These are phyloP conservation scores for Thunnus maccoyii DNA, from an alignment of 2,113 vertebrate species.

Conservation along the genomic window DNA sequence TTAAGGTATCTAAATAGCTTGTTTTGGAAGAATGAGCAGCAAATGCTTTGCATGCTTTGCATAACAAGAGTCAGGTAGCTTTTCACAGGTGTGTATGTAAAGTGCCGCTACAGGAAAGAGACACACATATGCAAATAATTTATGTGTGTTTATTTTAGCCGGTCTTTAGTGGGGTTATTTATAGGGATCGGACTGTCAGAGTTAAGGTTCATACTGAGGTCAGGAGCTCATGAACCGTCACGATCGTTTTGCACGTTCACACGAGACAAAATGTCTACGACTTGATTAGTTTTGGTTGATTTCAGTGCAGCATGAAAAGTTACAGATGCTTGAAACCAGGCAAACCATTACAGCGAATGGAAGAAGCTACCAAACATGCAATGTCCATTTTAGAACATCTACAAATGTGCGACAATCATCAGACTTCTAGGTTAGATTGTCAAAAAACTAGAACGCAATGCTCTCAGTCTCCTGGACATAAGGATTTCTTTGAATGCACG, in stretches of 20 bases:
- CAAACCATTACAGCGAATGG: neutral
- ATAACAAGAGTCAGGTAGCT: constrained; percentile 75
- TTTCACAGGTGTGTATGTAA: constrained; percentile 79
- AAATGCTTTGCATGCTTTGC: constrained; percentile 75
- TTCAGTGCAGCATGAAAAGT: constrained; percentile 12
- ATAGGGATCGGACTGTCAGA: neutral
- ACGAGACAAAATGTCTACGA: too few relatives aligned
- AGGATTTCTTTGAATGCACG: too few relatives aligned
- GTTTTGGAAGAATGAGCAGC: constrained; percentile 23
- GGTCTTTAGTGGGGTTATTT: constrained; percentile 30
- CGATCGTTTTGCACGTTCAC: neutral
- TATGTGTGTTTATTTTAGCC: constrained; percentile 12
- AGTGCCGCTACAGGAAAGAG: constrained; percentile 53
- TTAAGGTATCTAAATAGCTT: neutral
- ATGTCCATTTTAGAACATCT: too few relatives aligned
- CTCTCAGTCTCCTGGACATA: too few relatives aligned
- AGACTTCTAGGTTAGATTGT: too few relatives aligned
- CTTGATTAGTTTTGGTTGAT: neutral
- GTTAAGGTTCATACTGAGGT: neutral
- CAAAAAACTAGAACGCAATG: too few relatives aligned
- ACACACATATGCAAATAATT: constrained; percentile 66
- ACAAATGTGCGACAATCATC: too few relatives aligned
- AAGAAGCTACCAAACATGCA: too few relatives aligned
- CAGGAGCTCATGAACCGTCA: neutral
- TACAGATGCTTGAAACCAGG: constrained; percentile 15